Evolutionary conservation across 2,113 vertebrate species (phyloP), one percentile per base, ranked within the genome.

Genomic region (Myanophis thanlyinensis): DNA sequence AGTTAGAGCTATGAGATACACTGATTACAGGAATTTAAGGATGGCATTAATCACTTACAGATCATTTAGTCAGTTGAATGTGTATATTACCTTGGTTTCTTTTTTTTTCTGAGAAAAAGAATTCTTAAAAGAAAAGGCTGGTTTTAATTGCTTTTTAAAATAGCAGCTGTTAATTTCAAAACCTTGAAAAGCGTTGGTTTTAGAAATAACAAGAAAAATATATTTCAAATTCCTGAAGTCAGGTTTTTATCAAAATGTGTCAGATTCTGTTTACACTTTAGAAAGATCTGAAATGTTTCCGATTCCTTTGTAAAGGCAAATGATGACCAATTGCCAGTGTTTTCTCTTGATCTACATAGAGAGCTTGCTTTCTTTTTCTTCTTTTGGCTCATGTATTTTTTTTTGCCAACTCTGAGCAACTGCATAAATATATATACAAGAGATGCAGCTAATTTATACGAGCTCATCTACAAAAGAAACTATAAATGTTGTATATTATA

Each of bases 401-500:
- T 95, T 49, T 15, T 20, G 7, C 13, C 93, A 92, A 85, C 91
- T 95, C 89, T 92, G 88, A 89, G 92, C 92, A 90, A 88, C 48
- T 0, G 20, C 92, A 30, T 23, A 3, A 23, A 52, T 12, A 56
- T 90, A 93, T 44, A 87, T 88, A 91, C 56, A 94, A 62, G 85
- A 93, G 93, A 92, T 18, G 80, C 59, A 95, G 91, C 4, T 95
- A 95, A 96, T 94, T 95, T 95, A 93, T 94, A 96, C 95, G 49
- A 95, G 90, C 89, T 91, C 92, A n/a, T 93, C 96, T 95, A 22
- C 89, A 94, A 93, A 94, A 94, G 86, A 13, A 91, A 9, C 87
- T 95, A 93, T 93, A 96, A 92, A 94, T 96, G 93, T 84, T 53
- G 87, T 49, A 85, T 95, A 94, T 94, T 90, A 67, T 80, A 93